Evolutionary conservation across 2,797 vertebrate genomes (phyloP).

Genomic region (Antrozous pallidus): DNA sequence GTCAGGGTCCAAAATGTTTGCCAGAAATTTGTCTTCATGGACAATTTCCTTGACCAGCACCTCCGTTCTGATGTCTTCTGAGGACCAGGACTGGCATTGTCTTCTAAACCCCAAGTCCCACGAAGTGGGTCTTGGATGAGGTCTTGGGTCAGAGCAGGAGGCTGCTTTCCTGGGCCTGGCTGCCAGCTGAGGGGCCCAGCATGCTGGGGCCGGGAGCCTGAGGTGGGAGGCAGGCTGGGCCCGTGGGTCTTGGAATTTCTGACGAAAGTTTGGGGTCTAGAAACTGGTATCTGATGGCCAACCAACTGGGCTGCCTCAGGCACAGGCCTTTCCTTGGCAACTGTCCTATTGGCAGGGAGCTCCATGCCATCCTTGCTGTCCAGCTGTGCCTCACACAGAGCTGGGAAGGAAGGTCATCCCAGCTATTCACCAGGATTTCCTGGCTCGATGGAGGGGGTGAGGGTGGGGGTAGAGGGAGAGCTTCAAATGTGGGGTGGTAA

Average conservation of each 20-base stretch:
- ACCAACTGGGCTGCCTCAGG: background rate
- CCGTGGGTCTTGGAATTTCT: slow-evolving; percentile 8
- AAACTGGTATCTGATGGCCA: background rate
- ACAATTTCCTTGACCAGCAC: slow-evolving; percentile 89
- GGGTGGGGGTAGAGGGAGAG: slow-evolving; percentile 55
- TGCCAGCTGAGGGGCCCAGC: background rate
- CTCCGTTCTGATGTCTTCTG: slow-evolving; percentile 87
- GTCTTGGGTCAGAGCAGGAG: background rate
- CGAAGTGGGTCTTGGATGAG: background rate
- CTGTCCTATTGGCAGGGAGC: slow-evolving; percentile 44
- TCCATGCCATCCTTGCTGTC: slow-evolving; percentile 37
- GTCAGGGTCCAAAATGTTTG: slow-evolving; percentile 89
- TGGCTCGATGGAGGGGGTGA: background rate
- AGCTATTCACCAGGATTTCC: background rate
- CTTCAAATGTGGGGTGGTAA: background rate
- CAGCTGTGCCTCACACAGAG: background rate
- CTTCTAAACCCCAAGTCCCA: background rate
- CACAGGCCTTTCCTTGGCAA: slow-evolving; percentile 23
- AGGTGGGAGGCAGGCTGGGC: background rate
- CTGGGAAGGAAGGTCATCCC: slow-evolving; percentile 65
- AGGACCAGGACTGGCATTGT: background rate
- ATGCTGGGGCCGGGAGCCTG: slow-evolving; percentile 28
- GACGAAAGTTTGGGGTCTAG: background rate
- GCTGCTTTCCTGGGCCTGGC: background rate
- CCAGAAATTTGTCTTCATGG: slow-evolving; percentile 89